Evolutionary conservation across 1,140 invertebrate genomes (phyloP), one percentile per base, ranked within the genome.

Genomic region (Bombus balteatus): DNA sequence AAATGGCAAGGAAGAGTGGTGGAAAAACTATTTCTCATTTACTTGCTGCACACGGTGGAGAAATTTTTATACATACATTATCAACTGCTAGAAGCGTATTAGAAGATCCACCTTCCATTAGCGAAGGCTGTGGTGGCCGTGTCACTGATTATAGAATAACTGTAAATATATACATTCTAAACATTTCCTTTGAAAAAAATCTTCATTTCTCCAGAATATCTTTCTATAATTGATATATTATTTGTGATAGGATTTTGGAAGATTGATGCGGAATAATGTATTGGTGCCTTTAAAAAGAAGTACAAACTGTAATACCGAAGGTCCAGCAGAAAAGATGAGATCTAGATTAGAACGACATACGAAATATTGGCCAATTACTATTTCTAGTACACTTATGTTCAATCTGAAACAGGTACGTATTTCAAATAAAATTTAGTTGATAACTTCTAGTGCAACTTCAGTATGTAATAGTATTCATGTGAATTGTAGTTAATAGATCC

Each of bases 41-140:
- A 92, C 93, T 99, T 74, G 98, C 98, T 1, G 97, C 98, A 5
- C 99, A 99, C 91, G 98, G 98, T 5, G 98, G 98, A 6, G 99
- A 99, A 95, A 98, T 99, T 88, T 99, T 98, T 95, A 98, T 99
- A 86, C 98, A 99, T 90, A 98, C 98, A 5, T 95, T 99, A 57
- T 97, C 97, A 32, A 98, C 98, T 0, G 96, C 97, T 10, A 96
- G 98, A 71, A 98, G 98, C 70, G 97, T 98, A 9, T 96, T 99
- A 72, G 99, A 99, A 94, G 99, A 99, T 95, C 98, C 98, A 12
- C 99, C 99, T 0, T 98, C 98, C 1, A 98, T 99, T 47, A 98
- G 97, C 82, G 98, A 99, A 95, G 98, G 98, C 0, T 97, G 97
- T 86, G 99, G 98, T 13, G 99, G 99, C 1, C 96, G 98, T 78